phyloP scores from a whole-genome alignment of 2,888 invertebrate genomes.

The Villa cingulata region DNA sequence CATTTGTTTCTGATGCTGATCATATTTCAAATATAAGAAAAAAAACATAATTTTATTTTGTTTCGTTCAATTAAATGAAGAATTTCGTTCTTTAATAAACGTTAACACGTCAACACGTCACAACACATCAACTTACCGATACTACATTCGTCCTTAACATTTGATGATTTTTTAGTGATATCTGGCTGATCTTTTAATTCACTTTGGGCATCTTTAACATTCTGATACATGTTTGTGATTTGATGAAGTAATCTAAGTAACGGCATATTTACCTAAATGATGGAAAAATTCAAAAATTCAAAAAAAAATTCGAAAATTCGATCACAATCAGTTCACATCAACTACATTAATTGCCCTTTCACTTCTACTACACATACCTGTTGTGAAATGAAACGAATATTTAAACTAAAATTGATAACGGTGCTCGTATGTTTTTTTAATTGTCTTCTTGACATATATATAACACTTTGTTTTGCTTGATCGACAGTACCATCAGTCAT shows the following conservation, averaged over 20 bases:
- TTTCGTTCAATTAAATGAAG: no score
- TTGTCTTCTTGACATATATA: slow-evolving; percentile 76
- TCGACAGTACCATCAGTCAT: slow-evolving; percentile 81
- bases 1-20: slow-evolving; percentile 35
- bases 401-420: slow-evolving; percentile 77
- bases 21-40: no score
- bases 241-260: slow-evolving; percentile 82
- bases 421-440: slow-evolving; percentile 85
- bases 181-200: slow-evolving; percentile 65
- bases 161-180: slow-evolving; percentile 28
- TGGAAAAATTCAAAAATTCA: no score
- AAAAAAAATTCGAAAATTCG: no score
- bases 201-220: slow-evolving; percentile 86
- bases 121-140: slow-evolving; percentile 43
- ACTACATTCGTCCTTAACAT: slow-evolving; percentile 46
- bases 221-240: slow-evolving; percentile 95
- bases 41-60: no score
- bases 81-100: no score
- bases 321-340: no score
- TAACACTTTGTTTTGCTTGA: slow-evolving; percentile 69
- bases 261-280: slow-evolving; percentile 76
- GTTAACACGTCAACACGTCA: no score
- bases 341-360: no score
- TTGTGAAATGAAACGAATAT: slow-evolving; percentile 81
- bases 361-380: slow-evolving; percentile 42